These are phyloP conservation scores for Corythornis cristatus DNA, from an alignment of 2,113 vertebrate species.

Conservation along the genomic window DNA sequence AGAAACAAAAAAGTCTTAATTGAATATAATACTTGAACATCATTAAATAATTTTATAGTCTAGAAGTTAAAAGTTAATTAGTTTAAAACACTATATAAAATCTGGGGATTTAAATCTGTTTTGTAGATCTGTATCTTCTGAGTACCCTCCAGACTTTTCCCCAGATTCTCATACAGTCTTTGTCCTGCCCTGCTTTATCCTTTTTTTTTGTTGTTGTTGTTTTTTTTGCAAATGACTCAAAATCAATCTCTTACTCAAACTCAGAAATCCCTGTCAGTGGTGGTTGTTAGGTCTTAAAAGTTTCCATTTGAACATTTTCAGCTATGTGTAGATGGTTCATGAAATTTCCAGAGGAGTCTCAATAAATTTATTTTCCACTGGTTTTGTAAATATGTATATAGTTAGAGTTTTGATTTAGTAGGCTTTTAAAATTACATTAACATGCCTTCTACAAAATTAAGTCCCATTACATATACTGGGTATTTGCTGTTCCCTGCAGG, in stretches of 20 bases:
- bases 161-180: background rate
- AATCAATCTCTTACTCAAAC: background rate
- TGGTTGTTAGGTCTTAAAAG: background rate
- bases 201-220: background rate
- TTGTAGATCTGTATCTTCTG: background rate
- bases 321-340: background rate
- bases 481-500: background rate
- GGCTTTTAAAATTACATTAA: background rate
- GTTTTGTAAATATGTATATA: background rate
- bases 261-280: background rate
- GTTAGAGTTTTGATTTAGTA: background rate
- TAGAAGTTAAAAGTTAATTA: background rate
- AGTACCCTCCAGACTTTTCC: background rate
- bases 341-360: background rate
- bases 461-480: background rate
- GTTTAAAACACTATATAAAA: background rate
- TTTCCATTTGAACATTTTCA: background rate
- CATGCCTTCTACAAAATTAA: background rate
- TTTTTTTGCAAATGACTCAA: background rate
- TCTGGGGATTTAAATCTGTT: fast-evolving
- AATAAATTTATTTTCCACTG: background rate
- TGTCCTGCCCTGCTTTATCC: background rate
- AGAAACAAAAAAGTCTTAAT: background rate
- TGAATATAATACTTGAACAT: background rate
- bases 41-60: background rate